Evolutionary conservation across 2,888 invertebrate species (phyloP), one percentile per base, ranked within the genome.

Genomic region (Leptodirus hochenwartii): DNA sequence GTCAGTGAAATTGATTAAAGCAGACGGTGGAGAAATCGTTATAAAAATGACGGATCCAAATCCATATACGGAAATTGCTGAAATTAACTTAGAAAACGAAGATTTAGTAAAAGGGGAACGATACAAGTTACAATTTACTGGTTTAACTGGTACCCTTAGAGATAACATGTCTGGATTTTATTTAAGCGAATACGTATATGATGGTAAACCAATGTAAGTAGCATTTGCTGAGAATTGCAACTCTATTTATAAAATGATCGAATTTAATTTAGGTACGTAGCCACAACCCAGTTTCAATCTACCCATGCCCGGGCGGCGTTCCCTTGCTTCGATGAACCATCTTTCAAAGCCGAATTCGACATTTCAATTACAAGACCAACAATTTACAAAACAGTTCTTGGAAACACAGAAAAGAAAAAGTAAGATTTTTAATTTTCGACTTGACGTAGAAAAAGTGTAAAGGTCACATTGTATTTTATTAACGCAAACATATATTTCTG

Each of bases 251-350:
- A 31, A 11, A 27, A 4, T 27, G 5, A 31, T 15, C 20, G 13
- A 11, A 9, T 24, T 24, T 10, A 8, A 24, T 36, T n/a, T 35
- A 45, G 31, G 47, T 57, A 26, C 17, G 38, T 58, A 11, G 73
- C 68, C 1, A 61, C 73, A 1, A 78, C 78, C 1, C 76, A 78
- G 43, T 75, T 78, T 45, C 63, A 77, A 52, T 61, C 72, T 1
- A 64, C 69, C 2, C 54, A 69, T 33, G 75, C 75, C 1, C 65
- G 79, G 12, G 59, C 58, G 39, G 80, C 73, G 0, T 80, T 84
- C 49, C 82, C 82, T 14, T 73, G 77, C 42, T 80, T 81, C 42
- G 82, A 82, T 43, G 75, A 76, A 38, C 72, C 62, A 0, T 47
- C 50, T 0, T 54, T 51, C 33, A 43, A 51, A 5, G 49, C 63